A percentile compares a stretch with the other conserved stretches of the same genome.
Evolutionary conservation across 1,140 invertebrate species (phyloP).

Genomic region (Eubasilissa regina): DNA sequence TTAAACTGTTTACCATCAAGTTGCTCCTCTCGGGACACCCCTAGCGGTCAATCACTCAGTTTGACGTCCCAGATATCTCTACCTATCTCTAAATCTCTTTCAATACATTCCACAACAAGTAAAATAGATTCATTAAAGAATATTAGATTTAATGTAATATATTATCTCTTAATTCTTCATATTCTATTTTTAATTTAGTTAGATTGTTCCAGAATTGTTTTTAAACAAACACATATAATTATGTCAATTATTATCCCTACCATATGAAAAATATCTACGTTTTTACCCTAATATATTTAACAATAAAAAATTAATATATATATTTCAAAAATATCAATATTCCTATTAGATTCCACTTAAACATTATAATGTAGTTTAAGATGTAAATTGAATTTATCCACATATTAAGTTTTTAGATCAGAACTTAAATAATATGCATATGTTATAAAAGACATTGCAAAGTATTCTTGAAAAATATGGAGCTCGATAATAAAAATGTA

Average conservation of each 20-base stretch:
- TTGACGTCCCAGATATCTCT: too few relatives aligned
- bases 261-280: slow-evolving; percentile 37
- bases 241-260: slow-evolving; percentile 57
- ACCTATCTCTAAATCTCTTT: too few relatives aligned
- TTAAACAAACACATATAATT: slow-evolving; percentile 44
- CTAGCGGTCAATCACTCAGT: too few relatives aligned
- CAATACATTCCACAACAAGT: too few relatives aligned
- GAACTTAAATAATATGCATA: background rate
- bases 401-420: slow-evolving; percentile 1
- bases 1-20: too few relatives aligned
- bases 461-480: too few relatives aligned
- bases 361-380: slow-evolving; percentile 13
- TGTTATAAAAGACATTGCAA: too few relatives aligned
- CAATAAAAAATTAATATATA: background rate
- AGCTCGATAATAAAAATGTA: too few relatives aligned
- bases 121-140: too few relatives aligned
- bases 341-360: slow-evolving; percentile 27
- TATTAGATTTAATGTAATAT: too few relatives aligned
- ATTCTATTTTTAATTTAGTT: background rate
- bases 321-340: slow-evolving; percentile 42
- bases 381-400: background rate
- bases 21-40: too few relatives aligned
- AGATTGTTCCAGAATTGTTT: slow-evolving; percentile 10
- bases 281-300: slow-evolving; percentile 43
- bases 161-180: too few relatives aligned